Percentiles rank a stretch among this genome's conserved stretches.
Evolutionary conservation across 2,113 vertebrate genomes (phyloP).

Genomic region (Sterrhoptilus dennistouni): DNA sequence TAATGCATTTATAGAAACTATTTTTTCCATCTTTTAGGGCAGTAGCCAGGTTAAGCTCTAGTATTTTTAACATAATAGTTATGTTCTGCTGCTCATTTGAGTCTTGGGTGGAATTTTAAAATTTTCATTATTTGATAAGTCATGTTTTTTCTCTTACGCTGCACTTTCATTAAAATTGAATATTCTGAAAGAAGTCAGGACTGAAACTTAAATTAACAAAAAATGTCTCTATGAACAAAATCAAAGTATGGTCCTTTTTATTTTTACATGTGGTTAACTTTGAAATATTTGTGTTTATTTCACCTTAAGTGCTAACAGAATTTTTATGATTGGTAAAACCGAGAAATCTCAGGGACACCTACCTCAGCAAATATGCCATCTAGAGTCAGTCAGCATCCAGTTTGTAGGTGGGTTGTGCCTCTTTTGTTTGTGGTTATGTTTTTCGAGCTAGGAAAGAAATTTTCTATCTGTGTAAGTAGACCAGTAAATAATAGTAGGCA

Average conservation of each 20-base stretch:
- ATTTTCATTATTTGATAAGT: not conserved
- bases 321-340: not conserved
- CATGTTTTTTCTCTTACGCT: not conserved
- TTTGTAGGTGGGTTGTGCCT: not conserved
- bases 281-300: not conserved
- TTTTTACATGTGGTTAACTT: not conserved
- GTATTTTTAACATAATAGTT: not conserved
- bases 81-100: not conserved
- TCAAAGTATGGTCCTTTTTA: not conserved
- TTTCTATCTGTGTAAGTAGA: not conserved
- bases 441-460: not conserved
- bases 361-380: not conserved
- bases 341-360: not conserved
- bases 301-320: not conserved
- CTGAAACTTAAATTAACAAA: not conserved
- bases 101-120: not conserved
- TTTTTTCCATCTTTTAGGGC: not conserved
- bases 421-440: not conserved
- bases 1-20: rapidly evolving
- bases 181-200: not conserved
- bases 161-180: not conserved
- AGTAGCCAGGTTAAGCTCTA: not conserved
- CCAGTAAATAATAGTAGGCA: not conserved
- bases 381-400: not conserved
- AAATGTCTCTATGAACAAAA: not conserved